phyloP scores from a whole-genome alignment of 2,113 vertebrate genomes.

The Dasyurus viverrinus region DNA sequence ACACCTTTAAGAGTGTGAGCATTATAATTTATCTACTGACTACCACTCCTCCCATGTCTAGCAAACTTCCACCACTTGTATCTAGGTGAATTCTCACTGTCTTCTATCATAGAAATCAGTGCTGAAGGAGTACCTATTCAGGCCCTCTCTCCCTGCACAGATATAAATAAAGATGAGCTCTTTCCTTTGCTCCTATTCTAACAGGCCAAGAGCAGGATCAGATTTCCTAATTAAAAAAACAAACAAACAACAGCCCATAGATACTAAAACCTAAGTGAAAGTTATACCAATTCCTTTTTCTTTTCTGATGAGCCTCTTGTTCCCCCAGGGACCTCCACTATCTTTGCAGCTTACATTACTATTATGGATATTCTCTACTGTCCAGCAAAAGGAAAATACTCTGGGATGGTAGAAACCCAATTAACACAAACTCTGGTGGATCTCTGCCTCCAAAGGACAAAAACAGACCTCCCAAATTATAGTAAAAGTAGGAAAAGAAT shows the following conservation, averaged over 20 bases:
- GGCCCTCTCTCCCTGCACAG: neutral
- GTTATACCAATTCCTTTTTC: neutral
- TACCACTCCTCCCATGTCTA: too few relatives aligned
- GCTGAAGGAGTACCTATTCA: neutral
- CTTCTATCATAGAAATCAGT: neutral
- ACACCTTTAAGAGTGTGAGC: too few relatives aligned
- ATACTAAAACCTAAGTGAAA: neutral
- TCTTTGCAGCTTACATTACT: too few relatives aligned
- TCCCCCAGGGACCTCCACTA: too few relatives aligned
- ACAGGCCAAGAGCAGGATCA: neutral
- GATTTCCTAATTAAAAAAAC: neutral
- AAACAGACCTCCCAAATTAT: neutral
- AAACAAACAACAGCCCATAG: too few relatives aligned
- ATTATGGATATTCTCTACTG: too few relatives aligned
- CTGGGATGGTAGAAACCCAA: neutral
- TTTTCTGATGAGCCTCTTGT: too few relatives aligned
- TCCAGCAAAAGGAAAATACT: too few relatives aligned
- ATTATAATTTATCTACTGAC: too few relatives aligned
- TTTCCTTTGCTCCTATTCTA: neutral
- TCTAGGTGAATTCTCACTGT: too few relatives aligned
- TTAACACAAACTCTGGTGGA: neutral
- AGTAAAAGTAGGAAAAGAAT: neutral
- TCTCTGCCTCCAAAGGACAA: neutral
- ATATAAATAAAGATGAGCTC: neutral
- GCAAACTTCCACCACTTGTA: too few relatives aligned